A percentile compares a stretch with the other conserved stretches of the same genome.
phyloP scores from a whole-genome alignment of 1,140 invertebrate genomes.

The Trichogramma pretiosum region DNA sequence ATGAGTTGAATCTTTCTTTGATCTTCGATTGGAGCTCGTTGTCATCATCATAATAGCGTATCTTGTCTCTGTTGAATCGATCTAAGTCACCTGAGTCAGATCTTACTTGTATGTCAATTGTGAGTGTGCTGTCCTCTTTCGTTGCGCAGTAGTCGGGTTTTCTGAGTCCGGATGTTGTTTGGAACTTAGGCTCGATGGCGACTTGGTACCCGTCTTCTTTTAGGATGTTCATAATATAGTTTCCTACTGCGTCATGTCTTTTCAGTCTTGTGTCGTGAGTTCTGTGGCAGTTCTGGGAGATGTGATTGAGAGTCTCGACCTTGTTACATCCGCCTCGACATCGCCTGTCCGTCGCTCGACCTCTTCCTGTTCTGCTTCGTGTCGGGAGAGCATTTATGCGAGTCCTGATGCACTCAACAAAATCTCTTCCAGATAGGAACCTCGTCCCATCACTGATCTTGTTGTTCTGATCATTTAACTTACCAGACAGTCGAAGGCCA shows the following conservation, averaged over 20 bases:
- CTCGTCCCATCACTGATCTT: constrained; percentile 13
- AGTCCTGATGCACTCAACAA: constrained; percentile 22
- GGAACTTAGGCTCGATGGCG: not conserved
- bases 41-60: constrained; percentile 15
- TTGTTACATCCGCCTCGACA: constrained; percentile 9
- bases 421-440: constrained; percentile 24
- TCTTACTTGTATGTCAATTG: too few species aligned
- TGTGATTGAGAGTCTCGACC: constrained; percentile 7
- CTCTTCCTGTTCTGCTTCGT: constrained; percentile 21
- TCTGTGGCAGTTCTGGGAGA: not conserved
- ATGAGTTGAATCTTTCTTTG: not conserved
- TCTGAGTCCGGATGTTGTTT: not conserved
- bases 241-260: not conserved
- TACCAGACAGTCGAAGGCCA: too few species aligned
- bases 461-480: not conserved
- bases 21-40: not conserved
- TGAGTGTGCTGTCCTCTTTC: too few species aligned
- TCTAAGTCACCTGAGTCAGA: too few species aligned
- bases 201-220: not conserved
- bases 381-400: constrained; percentile 27
- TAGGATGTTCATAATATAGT: not conserved
- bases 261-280: constrained; percentile 3
- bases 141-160: constrained; percentile 10
- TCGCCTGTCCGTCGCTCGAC: constrained; percentile 5
- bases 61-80: too few species aligned